Conservation (phyloP, 2,113 vertebrate genomes). For the Oplegnathus fasciatus region DNA sequence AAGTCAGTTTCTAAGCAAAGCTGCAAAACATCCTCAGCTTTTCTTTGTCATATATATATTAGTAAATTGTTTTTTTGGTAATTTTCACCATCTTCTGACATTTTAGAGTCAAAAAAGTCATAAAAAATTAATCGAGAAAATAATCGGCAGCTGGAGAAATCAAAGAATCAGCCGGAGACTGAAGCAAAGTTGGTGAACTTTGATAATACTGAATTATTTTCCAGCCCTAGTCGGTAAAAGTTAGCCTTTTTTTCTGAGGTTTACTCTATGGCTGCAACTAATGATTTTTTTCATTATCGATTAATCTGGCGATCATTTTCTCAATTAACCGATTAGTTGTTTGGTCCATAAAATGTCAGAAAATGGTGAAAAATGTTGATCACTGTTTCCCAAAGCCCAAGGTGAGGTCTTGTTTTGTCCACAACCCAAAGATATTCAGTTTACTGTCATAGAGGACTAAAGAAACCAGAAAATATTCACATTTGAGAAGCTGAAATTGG, state of each 20-base stretch:
- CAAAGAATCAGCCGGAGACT: not conserved
- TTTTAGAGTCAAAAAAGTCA: not conserved
- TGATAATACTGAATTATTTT: not conserved
- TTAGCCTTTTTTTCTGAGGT: not conserved
- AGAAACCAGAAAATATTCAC: too few relatives aligned
- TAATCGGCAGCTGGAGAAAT: not conserved
- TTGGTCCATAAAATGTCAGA: too few relatives aligned
- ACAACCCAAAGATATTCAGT: too few relatives aligned
- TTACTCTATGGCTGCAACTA: too few relatives aligned
- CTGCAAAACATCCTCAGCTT: not conserved
- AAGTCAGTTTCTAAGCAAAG: not conserved
- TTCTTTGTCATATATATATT: not conserved
- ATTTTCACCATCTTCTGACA: not conserved
- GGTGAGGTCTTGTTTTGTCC: too few relatives aligned
- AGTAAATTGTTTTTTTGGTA: not conserved
- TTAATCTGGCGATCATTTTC: too few relatives aligned
- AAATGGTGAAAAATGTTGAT: too few relatives aligned
- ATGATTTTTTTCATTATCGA: too few relatives aligned
- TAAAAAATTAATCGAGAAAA: not conserved
- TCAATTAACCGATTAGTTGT: too few relatives aligned
- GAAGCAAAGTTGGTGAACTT: not conserved
- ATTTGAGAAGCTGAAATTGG: too few relatives aligned
- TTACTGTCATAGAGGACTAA: too few relatives aligned
- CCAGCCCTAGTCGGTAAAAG: not conserved
- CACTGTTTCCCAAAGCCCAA: too few relatives aligned